Base-by-base conservation (phyloP, 30 jellyfish, hydroid and myxozoan genomes). In the Pseudorhiza aurosa region DNA sequence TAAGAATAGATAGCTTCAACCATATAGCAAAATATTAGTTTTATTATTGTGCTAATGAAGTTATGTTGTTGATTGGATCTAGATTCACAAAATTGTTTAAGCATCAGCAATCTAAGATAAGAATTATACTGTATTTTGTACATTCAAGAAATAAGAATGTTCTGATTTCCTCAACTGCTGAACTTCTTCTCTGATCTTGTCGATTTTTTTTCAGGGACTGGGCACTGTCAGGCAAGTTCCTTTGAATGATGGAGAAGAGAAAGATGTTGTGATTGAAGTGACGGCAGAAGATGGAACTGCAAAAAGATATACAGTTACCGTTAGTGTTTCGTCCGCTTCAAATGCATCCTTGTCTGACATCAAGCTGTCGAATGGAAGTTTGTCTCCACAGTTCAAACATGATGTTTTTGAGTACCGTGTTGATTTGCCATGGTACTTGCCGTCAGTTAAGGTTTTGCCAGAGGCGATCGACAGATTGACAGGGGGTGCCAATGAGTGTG, bases 221-320 rank as follows among this genome's bases (percentile, higher is more conserved):
- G 97, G 97, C 40, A 68, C 55, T 24, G 76, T 42, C 9, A 57
- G 96, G 29, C 39, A 57, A 14, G 31, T 90, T 15, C 86, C 96
- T 36, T 32, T 90, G 32, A 56, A 15, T 0, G 88, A 81, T 35
- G 97, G 97, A 28, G 86, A 86, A 14, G 62, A 32, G 36, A 22
- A 19, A 1, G 40, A 31, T 10, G 28, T 65, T 22, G 40, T 45
- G 17, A 68, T 90, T 39, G 97, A 90, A 68, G 97, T 90, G 46
- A 74, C 97, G 3, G 97, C 97, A 26, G 97, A 90, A 59, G 94
- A 90, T 82, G 97, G 97, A 9, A 82, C 85, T 8, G 72, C 84
- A 12, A 90, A 90, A 55, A 29, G 58, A 24, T 90, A 90, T 79
- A 65, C 51, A 17, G 47, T 90, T 24, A 42, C 65, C 44, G 77